Conservation (phyloP, 1,140 invertebrate genomes). For the Papilio dardanus region DNA sequence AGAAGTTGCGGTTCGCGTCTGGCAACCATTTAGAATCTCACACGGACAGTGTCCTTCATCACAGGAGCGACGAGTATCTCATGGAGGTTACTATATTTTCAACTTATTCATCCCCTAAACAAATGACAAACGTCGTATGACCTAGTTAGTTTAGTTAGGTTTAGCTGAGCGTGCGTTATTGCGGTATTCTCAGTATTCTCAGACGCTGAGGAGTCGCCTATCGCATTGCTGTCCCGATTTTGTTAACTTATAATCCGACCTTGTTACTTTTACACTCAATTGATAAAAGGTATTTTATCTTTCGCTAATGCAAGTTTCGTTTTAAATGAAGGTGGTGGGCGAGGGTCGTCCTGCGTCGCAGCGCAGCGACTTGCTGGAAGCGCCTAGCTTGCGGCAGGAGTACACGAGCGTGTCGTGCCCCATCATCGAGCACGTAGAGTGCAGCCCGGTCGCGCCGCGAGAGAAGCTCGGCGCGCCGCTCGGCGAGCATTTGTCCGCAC, state of each 20-base stretch:
- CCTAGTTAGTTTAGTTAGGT: too few species aligned
- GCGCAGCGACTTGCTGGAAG: constrained; percentile 63
- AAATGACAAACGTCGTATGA: too few species aligned
- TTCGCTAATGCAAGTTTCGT: neutral
- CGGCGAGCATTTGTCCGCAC: constrained; percentile 26
- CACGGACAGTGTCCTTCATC: constrained; percentile 82
- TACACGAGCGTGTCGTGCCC: constrained; percentile 76
- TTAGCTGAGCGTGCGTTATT: too few species aligned
- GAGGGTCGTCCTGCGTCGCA: constrained; percentile 56
- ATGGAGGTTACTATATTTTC: constrained; percentile 82
- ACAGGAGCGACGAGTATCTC: constrained; percentile 83
- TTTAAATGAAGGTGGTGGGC: constrained; percentile 56
- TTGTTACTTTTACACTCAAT: neutral
- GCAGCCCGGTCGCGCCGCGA: neutral
- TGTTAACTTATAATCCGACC: too few species aligned
- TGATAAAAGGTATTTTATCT: neutral
- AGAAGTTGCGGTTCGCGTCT: constrained; percentile 89
- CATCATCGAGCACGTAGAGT: constrained; percentile 68
- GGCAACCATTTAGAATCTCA: constrained; percentile 86
- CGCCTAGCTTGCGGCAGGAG: constrained; percentile 68
- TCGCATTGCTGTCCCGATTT: too few species aligned
- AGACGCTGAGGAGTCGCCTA: too few species aligned
- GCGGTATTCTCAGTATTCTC: too few species aligned
- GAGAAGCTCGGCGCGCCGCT: constrained; percentile 6
- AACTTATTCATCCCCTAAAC: too few species aligned